Base-by-base conservation (phyloP, 2,113 vertebrate species). In the Halichoerus grypus region DNA sequence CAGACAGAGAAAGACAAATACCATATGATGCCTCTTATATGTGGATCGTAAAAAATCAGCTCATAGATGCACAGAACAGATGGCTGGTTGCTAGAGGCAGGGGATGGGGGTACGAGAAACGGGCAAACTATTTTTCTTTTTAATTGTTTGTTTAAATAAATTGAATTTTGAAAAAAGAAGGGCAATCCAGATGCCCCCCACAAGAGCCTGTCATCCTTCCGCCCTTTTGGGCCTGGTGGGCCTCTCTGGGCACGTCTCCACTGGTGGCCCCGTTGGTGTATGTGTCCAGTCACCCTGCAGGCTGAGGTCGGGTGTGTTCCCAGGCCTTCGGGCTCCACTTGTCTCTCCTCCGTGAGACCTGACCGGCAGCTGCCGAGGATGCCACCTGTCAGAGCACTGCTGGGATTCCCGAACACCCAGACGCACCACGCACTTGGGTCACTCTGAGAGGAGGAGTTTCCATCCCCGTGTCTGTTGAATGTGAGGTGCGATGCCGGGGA, bases 401-500 rank as follows among this genome's bases (percentile, higher is more conserved):
- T 12, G 13, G 39, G 71, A 26, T 26, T 7, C 24, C 71, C 22
- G 3, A 42, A 74, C 15, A 24, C 39, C 39, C 6, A 2, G 71
- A 74, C 3, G 3, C 26, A 16, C 42, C 24, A 4, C 24, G 0
- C 72, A 9, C 42, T 8, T 1, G 26, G 74, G 42, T 18, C 6
- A 7, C 74, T 4, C 15, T 6, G 42, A 31, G 26, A 7, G 24
- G 7, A 15, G 26, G 42, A 8, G 26, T 9, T 28, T 15, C 42
- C 72, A 28, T 7, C 42, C 42, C 9, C 24, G 36, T 28, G 3
- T 16, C 72, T 7, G 22, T 2, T 28, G 42, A 49, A 15, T 4
- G 22, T 9, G 42, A 76, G 24, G 12, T 8, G 26, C 31, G 14
- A 18, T 5, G 4, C 14, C 22, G 4, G 42, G 42, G 24, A 4